Percentiles rank a stretch among this genome's conserved stretches.
Conservation (phyloP, 2,113 vertebrate genomes). For the Crotalus tigris region DNA sequence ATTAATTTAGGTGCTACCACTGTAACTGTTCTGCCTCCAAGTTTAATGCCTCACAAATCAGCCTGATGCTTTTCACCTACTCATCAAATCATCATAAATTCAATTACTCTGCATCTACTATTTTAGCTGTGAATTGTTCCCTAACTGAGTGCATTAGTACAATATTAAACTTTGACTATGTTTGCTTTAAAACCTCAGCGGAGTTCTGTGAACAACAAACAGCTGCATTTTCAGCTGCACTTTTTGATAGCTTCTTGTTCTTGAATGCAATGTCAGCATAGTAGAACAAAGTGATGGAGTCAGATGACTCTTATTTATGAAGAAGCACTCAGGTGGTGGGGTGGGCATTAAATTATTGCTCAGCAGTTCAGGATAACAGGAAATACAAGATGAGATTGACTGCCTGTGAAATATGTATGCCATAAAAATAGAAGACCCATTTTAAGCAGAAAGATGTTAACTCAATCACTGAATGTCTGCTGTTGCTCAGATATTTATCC, state of each 20-base stretch:
- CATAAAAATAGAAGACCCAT: not conserved
- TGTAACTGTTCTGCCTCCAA: not conserved
- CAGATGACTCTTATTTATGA: not conserved
- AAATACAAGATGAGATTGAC: not conserved
- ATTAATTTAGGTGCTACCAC: not conserved
- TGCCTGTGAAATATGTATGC: not conserved
- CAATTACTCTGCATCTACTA: not conserved
- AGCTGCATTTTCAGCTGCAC: not conserved
- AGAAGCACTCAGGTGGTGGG: not conserved
- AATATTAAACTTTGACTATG: not conserved
- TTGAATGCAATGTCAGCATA: not conserved
- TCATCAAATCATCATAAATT: not conserved
- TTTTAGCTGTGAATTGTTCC: not conserved
- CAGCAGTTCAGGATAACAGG: not conserved
- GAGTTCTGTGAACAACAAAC: slow-evolving; percentile 19
- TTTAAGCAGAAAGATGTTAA: not conserved
- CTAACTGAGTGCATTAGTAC: not conserved
- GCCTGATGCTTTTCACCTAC: not conserved
- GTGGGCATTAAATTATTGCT: not conserved
- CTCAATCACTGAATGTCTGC: not conserved
- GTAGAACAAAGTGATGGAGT: not conserved
- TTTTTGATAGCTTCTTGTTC: slow-evolving; percentile 18
- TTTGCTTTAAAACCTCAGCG: not conserved
- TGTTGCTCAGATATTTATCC: not conserved
- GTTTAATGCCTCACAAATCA: too few species aligned